Evolutionary conservation across 1,140 invertebrate species (phyloP).

Genomic region (Aricia agestis): DNA sequence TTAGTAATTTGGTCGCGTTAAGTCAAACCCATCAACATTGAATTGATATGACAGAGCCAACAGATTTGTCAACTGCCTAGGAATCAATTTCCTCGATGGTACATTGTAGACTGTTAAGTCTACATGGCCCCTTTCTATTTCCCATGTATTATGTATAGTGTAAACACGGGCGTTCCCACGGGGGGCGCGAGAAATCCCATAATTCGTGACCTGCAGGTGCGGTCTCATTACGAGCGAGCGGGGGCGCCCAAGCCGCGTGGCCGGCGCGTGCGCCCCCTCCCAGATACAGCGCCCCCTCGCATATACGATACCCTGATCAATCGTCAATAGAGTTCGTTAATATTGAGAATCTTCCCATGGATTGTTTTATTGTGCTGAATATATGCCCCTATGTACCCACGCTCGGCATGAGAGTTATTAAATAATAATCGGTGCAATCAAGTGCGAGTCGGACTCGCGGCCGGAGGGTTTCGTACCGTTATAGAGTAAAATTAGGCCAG

Average conservation of each 20-base stretch:
- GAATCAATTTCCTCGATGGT: no score
- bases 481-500: no score
- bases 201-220: conserved; percentile 70
- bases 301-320: conserved; percentile 50
- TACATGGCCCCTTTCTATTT: not conserved
- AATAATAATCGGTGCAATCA: no score
- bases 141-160: conserved; percentile 20
- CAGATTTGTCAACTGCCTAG: no score
- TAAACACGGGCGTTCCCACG: conserved; percentile 63
- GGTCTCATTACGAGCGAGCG: conserved; percentile 58
- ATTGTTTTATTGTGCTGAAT: conserved; percentile 21
- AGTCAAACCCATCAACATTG: no score
- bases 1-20: no score
- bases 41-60: no score
- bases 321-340: conserved; percentile 33
- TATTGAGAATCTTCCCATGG: conserved; percentile 6
- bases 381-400: not conserved
- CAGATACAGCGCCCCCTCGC: conserved; percentile 28
- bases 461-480: no score
- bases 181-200: conserved; percentile 74
- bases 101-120: not conserved
- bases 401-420: no score
- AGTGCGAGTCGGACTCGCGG: no score
- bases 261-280: conserved; percentile 52
- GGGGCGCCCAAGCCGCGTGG: conserved; percentile 57